Evolutionary conservation across 2,888 invertebrate species (phyloP).

Genomic region (Dione vanillae): DNA sequence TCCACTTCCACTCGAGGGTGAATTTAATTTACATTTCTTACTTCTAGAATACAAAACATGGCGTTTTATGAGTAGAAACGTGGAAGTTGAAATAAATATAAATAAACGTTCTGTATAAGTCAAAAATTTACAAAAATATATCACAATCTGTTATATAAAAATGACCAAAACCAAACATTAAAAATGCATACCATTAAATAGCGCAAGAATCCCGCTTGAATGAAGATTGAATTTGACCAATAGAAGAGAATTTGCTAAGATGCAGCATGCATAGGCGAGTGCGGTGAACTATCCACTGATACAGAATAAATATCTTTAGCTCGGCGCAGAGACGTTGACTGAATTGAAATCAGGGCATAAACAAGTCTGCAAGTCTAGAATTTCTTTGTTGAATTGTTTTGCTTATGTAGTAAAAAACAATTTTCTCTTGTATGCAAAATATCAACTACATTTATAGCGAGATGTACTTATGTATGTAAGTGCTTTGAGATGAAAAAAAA

Average conservation of each 20-base stretch:
- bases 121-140: not conserved
- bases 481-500: too few relatives aligned
- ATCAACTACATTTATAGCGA: not conserved
- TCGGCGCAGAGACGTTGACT: conserved; percentile 39
- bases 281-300: conserved; percentile 59
- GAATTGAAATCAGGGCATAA: conserved; percentile 36
- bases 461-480: too few relatives aligned
- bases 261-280: conserved; percentile 31
- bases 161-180: not conserved
- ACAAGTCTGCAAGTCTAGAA: conserved; percentile 20
- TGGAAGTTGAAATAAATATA: too few relatives aligned
- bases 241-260: conserved; percentile 26
- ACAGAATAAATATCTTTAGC: conserved; percentile 65
- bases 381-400: conserved; percentile 25
- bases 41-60: too few relatives aligned
- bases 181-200: not conserved
- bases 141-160: not conserved
- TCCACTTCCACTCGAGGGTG: too few relatives aligned
- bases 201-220: conserved; percentile 5
- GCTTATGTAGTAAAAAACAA: conserved; percentile 13
- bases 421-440: conserved; percentile 16
- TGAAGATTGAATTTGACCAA: conserved; percentile 34
- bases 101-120: too few relatives aligned
- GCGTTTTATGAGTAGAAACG: too few relatives aligned
- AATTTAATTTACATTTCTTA: too few relatives aligned